Percentiles rank a stretch among this genome's conserved stretches.
Evolutionary conservation across 2,888 invertebrate species (phyloP).

Genomic region (Chymomyza amoena): DNA sequence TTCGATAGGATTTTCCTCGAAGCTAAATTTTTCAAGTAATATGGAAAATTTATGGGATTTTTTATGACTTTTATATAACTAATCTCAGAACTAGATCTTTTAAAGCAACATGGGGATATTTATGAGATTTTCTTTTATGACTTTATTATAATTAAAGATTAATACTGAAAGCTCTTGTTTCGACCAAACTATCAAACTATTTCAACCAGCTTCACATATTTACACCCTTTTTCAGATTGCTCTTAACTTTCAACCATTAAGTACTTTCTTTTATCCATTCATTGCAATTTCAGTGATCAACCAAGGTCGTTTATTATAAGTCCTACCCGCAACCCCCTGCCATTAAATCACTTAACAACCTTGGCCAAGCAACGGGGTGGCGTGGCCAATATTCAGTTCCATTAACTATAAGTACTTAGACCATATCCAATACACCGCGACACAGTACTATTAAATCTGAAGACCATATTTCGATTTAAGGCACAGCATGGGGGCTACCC

Average conservation of each 20-base stretch:
- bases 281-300: background rate
- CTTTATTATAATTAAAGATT: no score
- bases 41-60: no score
- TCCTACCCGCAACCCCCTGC: background rate
- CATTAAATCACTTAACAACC: background rate
- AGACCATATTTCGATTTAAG: slow-evolving; percentile 52
- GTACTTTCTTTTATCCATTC: background rate
- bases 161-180: no score
- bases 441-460: slow-evolving; percentile 27
- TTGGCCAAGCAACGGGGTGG: background rate
- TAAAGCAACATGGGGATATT: no score
- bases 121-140: no score
- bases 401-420: slow-evolving; percentile 1
- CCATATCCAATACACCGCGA: slow-evolving; percentile 13
- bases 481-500: slow-evolving; percentile 37
- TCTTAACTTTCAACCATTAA: background rate
- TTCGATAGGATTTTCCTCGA: no score
- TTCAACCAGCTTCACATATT: no score
- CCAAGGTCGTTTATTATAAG: background rate
- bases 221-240: background rate
- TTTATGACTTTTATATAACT: no score
- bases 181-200: no score
- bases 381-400: background rate
- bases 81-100: no score
- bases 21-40: no score